These are phyloP conservation scores for Cheirogaleus medius DNA, from an alignment of 2,113 vertebrate species.

Conservation along the genomic window DNA sequence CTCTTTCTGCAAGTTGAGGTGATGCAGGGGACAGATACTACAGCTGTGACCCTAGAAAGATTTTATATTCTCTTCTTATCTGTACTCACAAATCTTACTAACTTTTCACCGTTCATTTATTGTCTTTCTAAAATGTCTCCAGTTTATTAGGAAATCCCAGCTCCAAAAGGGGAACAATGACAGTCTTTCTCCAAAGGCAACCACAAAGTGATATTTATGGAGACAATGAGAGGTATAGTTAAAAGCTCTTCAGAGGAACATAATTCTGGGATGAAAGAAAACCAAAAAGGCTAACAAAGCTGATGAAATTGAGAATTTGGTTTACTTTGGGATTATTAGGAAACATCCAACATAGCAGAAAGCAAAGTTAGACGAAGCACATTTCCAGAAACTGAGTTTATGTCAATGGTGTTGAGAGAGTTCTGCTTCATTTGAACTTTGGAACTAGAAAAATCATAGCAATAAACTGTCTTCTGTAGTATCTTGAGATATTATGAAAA, in stretches of 20 bases:
- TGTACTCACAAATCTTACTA: neutral
- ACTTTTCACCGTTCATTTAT: neutral
- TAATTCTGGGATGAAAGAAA: neutral
- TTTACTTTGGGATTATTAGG: neutral
- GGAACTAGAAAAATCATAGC: slow-evolving; percentile 5
- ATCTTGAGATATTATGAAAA: neutral
- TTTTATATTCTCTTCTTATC: neutral
- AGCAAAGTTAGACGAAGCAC: neutral
- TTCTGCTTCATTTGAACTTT: slow-evolving; percentile 44
- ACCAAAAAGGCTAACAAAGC: neutral
- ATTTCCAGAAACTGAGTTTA: slow-evolving; percentile 29
- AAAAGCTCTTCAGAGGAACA: neutral
- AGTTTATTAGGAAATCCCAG: neutral
- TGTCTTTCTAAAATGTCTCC: neutral
- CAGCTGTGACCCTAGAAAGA: neutral
- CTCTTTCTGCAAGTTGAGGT: neutral
- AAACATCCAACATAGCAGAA: neutral
- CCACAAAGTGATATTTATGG: neutral
- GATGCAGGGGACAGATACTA: neutral
- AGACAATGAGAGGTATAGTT: neutral
- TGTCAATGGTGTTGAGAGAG: neutral
- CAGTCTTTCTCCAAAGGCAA: neutral
- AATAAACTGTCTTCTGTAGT: neutral
- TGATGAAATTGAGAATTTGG: neutral
- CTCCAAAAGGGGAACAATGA: neutral